Conservation (phyloP, 2,113 vertebrate species). For the Polypterus bichir region DNA sequence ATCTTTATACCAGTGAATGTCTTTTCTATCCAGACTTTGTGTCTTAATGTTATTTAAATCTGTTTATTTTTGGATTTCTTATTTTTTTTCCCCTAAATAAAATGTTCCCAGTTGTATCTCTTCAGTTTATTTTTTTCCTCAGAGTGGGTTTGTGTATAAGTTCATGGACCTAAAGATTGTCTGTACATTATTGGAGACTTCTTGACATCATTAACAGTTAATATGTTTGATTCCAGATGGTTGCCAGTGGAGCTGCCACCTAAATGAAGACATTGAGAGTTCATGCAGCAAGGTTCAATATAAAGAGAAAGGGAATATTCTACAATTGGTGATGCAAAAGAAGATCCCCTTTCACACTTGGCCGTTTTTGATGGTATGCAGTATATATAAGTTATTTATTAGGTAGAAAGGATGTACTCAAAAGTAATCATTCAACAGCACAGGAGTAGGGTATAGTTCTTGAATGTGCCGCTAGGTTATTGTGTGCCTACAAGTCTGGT, state of each 20-base stretch:
- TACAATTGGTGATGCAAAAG: slow-evolving; percentile 81
- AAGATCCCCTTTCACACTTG: slow-evolving; percentile 87
- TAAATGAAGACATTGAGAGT: slow-evolving; percentile 83
- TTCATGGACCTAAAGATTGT: background rate
- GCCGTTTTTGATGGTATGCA: slow-evolving; percentile 70
- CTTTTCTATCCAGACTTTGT: too few species aligned
- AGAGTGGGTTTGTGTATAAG: background rate
- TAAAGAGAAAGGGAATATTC: slow-evolving; percentile 72
- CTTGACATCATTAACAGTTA: background rate
- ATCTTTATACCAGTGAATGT: too few species aligned
- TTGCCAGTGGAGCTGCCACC: slow-evolving; percentile 79
- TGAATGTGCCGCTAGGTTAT: too few species aligned
- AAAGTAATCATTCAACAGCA: too few species aligned
- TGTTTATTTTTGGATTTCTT: too few species aligned
- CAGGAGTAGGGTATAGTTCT: too few species aligned
- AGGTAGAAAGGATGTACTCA: too few species aligned
- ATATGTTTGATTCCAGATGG: slow-evolving; percentile 50
- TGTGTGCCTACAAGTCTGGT: too few species aligned
- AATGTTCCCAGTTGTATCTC: too few species aligned
- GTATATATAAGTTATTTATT: too few species aligned
- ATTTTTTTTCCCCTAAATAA: too few species aligned
- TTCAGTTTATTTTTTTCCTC: background rate
- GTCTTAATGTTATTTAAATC: too few species aligned
- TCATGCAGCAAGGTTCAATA: slow-evolving; percentile 78
- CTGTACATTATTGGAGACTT: background rate